Percentiles rank a stretch among this genome's conserved stretches.
Conservation (phyloP, 2,888 invertebrate species). For the Rhagophthalmus giganteus region DNA sequence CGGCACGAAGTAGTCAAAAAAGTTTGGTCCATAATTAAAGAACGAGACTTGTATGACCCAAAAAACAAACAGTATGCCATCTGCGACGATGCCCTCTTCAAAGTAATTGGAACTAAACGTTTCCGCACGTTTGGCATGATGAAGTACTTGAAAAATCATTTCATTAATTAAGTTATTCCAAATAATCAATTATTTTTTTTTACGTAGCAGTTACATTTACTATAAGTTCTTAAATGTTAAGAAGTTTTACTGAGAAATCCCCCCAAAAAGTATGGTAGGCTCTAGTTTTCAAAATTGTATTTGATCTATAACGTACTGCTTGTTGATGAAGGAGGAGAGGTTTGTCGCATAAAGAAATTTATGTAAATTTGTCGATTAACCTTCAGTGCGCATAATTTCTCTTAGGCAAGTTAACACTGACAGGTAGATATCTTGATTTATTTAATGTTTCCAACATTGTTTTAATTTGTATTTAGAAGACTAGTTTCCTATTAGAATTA, state of each 20-base stretch:
- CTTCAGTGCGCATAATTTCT: background rate
- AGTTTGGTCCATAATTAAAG: conserved; percentile 88
- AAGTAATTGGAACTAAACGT: conserved; percentile 88
- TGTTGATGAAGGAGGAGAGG: too few species aligned
- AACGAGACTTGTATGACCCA: conserved; percentile 86
- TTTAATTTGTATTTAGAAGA: too few species aligned
- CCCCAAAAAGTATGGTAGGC: background rate
- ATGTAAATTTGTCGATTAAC: background rate
- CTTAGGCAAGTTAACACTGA: too few species aligned
- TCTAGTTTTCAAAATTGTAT: background rate
- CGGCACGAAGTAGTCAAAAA: conserved; percentile 89
- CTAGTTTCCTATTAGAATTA: too few species aligned
- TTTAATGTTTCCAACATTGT: too few species aligned
- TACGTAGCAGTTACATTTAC: too few species aligned
- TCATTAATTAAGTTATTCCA: conserved; percentile 59
- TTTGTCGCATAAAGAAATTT: conserved; percentile 2
- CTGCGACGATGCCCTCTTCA: conserved; percentile 86
- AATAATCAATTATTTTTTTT: conserved; percentile 2
- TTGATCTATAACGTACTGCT: too few species aligned
- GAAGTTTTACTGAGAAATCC: background rate
- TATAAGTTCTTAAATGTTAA: background rate
- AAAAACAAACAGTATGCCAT: conserved; percentile 94
- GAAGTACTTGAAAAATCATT: conserved; percentile 92
- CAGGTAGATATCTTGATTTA: too few species aligned
- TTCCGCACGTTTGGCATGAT: conserved; percentile 97